phyloP scores from a whole-genome alignment of 2,797 vertebrate genomes.

The Crocodylus rhombifer region DNA sequence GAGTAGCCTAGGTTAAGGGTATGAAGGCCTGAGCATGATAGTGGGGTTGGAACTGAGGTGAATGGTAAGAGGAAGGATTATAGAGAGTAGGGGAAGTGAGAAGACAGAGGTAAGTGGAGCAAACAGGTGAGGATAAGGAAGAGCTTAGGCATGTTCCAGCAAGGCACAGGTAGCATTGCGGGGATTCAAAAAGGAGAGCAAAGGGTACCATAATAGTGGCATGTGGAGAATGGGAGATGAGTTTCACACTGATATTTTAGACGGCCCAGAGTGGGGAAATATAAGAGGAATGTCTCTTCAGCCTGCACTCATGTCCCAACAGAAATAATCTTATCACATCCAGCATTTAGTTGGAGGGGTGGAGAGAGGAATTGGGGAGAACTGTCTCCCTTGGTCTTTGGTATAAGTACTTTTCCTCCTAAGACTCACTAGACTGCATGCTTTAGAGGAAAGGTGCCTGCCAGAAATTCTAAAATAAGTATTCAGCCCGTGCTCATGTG shows the following conservation, averaged over 20 bases:
- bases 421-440: conserved; percentile 22
- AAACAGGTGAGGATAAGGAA: not conserved
- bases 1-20: not conserved
- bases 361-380: not conserved
- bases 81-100: not conserved
- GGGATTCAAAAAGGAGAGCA: not conserved
- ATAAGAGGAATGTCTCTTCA: not conserved
- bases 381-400: conserved; percentile 29
- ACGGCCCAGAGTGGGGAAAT: not conserved
- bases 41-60: not conserved
- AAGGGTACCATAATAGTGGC: not conserved
- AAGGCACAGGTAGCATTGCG: fast-evolving
- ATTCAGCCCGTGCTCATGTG: conserved; percentile 37
- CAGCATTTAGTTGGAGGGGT: not conserved
- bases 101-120: fast-evolving
- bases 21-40: fast-evolving
- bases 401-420: conserved; percentile 51
- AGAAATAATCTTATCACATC: not conserved
- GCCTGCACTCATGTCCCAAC: fast-evolving
- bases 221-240: not conserved
- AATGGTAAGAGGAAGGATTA: not conserved
- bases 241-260: not conserved
- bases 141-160: not conserved
- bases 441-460: conserved; percentile 54
- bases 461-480: conserved; percentile 63